Base-by-base conservation (phyloP, 2,888 invertebrate species). In the Agrypnus murinus region DNA sequence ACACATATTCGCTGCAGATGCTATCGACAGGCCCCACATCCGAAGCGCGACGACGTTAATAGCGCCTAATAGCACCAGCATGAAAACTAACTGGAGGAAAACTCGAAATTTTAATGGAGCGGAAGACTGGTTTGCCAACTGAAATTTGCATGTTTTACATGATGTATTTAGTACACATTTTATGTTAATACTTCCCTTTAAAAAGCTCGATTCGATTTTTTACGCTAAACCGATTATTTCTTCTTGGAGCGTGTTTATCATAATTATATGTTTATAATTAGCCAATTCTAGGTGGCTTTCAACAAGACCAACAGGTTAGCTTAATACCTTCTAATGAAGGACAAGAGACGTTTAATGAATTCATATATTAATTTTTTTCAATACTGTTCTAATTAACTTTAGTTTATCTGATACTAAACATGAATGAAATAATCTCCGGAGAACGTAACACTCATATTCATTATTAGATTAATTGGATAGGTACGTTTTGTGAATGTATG, bases 111-210 rank as follows among this genome's bases (percentile, higher is more conserved):
- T 80, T 79, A 82, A 82, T 82, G 76, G 81, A 80, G 80, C 79
- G 82, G 79, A 82, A 82, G 79, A 77, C 75, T 72, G 71, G 79
- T 77, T 75, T 77, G 78, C 81, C 79, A 78, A 77, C 75, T 77
- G 80, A 80, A 82, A 83, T 83, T 83, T 81, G 80, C 81, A 80
- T 82, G 81, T 81, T 80, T 78, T 80, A 81, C 81, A 80, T 77
- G 80, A 81, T 78, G 77, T 77, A 78, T 79, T 74, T 74, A 75
- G 72, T 75, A 76, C 76, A 66, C 74, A 72, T 70, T 71, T 74
- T 19, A 59, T 59, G 58, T 12, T 14, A 58, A 58, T 38, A 25
- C 32, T 9, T 4, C 36, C 10, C 10, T 12, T 12, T 50, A 50
- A 25, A n/a, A 50, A 4, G 19, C 50, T 2, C 12, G n/a, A n/a